These are phyloP conservation scores for Sebastes itinus DNA, from an alignment of 2,797 vertebrate genomes.

Conservation along the genomic window DNA sequence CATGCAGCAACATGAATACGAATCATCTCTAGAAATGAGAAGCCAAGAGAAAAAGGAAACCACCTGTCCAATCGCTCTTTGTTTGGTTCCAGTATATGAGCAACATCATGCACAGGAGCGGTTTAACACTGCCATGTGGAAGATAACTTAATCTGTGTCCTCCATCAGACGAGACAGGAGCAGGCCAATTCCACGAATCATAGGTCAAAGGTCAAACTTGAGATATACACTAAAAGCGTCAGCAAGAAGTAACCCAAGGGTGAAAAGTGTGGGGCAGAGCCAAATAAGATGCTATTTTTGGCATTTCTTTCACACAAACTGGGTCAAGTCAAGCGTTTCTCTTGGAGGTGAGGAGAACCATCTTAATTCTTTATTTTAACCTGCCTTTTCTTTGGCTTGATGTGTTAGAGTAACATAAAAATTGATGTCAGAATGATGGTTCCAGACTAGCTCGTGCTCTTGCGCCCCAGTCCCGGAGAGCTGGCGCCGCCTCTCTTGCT, in stretches of 20 bases:
- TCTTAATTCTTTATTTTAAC: no score
- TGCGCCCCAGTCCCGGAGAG: conserved; percentile 15
- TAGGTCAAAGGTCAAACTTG: not conserved
- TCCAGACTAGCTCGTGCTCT: conserved; percentile 46
- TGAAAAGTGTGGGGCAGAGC: not conserved
- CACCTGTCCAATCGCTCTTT: not conserved
- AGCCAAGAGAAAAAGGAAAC: not conserved
- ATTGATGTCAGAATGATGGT: not conserved
- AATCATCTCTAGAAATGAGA: not conserved
- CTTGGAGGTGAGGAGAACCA: not conserved
- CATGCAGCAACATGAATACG: not conserved
- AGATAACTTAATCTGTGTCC: not conserved
- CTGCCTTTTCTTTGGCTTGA: not conserved
- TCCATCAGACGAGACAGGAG: not conserved
- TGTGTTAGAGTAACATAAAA: not conserved
- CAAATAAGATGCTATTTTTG: not conserved
- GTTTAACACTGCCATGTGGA: not conserved
- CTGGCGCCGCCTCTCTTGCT: conserved; percentile 29
- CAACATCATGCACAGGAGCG: not conserved
- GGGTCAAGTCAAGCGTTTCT: not conserved
- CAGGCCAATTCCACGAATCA: not conserved
- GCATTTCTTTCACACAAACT: not conserved
- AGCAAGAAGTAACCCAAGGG: not conserved
- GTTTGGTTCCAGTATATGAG: not conserved
- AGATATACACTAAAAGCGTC: not conserved